These are phyloP conservation scores for Drosophila pseudoananassae DNA, from an alignment of 1,140 invertebrate genomes.

Conservation along the genomic window DNA sequence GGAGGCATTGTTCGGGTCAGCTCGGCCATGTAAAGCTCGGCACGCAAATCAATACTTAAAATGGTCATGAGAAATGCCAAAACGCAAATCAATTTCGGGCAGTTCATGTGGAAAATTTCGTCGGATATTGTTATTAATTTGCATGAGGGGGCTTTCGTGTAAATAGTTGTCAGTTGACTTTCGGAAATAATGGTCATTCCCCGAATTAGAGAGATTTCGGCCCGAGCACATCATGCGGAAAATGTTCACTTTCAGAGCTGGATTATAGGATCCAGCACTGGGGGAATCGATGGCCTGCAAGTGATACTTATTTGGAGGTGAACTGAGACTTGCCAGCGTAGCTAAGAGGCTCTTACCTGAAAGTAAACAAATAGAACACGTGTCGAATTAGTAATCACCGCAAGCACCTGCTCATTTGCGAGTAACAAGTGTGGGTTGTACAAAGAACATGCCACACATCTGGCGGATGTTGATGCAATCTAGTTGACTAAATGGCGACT, in stretches of 20 bases:
- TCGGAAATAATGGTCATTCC: background rate
- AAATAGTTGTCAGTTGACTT: slow-evolving; percentile 15
- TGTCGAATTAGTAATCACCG: slow-evolving; percentile 14
- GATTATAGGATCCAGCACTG: too few species aligned
- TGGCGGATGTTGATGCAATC: too few species aligned
- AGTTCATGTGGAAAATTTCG: slow-evolving; percentile 41
- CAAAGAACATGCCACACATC: too few species aligned
- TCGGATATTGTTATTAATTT: slow-evolving; percentile 33
- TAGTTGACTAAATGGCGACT: slow-evolving; percentile 52
- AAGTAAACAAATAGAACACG: slow-evolving; percentile 22
- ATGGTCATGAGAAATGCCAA: slow-evolving; percentile 27
- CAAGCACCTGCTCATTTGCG: background rate
- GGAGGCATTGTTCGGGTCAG: slow-evolving; percentile 16
- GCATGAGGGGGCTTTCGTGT: slow-evolving; percentile 2
- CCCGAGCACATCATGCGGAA: too few species aligned
- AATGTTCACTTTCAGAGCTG: too few species aligned
- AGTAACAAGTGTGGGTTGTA: background rate
- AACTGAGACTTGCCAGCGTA: background rate
- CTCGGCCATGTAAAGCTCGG: slow-evolving; percentile 14
- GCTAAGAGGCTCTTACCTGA: slow-evolving; percentile 19
- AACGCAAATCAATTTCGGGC: slow-evolving; percentile 38
- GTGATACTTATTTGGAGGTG: background rate
- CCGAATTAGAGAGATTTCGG: background rate
- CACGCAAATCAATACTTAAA: slow-evolving; percentile 28
- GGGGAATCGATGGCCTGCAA: too few species aligned